These are phyloP conservation scores for Myrmecobius fasciatus DNA, from an alignment of 2,113 vertebrate species.

Conservation along the genomic window DNA sequence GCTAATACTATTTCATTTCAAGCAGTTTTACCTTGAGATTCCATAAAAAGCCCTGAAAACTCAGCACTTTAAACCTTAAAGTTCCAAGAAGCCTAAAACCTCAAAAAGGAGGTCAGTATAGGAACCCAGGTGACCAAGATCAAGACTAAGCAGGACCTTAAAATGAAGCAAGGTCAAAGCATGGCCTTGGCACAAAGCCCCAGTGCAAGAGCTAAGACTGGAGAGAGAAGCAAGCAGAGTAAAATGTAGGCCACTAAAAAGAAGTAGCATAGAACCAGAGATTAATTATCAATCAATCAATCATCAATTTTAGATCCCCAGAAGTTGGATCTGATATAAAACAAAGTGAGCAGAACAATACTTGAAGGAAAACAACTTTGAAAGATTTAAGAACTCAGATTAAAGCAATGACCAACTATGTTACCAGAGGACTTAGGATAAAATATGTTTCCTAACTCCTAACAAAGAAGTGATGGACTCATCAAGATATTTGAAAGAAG, in stretches of 20 bases:
- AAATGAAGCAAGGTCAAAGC: not conserved
- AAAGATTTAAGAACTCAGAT: no score
- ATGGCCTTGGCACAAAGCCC: not conserved
- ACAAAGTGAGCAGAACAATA: no score
- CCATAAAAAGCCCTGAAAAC: not conserved
- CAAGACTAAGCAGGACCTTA: not conserved
- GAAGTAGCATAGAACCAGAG: not conserved
- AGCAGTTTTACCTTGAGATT: not conserved
- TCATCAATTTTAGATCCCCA: no score
- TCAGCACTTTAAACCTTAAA: not conserved
- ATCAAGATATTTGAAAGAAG: no score
- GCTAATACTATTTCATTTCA: not conserved
- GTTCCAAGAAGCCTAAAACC: not conserved
- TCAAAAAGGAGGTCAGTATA: not conserved
- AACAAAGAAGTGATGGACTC: no score
- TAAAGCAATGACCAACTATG: no score
- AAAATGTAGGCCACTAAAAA: not conserved
- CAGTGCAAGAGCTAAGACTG: not conserved
- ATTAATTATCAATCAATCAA: no score
- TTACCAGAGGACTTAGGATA: no score
- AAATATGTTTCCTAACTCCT: no score
- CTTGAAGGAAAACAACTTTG: no score
- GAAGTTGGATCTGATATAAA: no score
- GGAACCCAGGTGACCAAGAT: not conserved
- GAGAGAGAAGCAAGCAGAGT: not conserved